Conservation (phyloP, 2,113 vertebrate genomes). For the Atherinomorus stipes region DNA sequence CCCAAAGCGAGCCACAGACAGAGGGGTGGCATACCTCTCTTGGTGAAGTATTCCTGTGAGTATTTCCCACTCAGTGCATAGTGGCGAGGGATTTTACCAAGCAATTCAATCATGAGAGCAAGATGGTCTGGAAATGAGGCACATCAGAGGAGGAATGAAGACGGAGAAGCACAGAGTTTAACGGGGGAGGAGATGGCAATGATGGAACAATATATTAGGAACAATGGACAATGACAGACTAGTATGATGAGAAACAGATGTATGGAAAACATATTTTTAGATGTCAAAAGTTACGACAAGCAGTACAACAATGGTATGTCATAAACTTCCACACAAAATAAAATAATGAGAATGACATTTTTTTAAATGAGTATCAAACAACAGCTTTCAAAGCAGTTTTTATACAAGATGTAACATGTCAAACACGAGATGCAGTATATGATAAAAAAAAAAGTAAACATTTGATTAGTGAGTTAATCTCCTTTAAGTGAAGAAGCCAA, state of each 20-base stretch:
- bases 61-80: slow-evolving; percentile 95
- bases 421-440: neutral
- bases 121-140: slow-evolving; percentile 85
- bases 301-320: slow-evolving; percentile 12
- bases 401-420: neutral
- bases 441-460: slow-evolving; percentile 2
- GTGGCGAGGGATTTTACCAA: slow-evolving; percentile 95
- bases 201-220: slow-evolving; percentile 57
- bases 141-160: slow-evolving; percentile 44
- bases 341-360: neutral
- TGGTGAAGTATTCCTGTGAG: slow-evolving; percentile 99
- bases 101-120: slow-evolving; percentile 89
- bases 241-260: slow-evolving; percentile 34
- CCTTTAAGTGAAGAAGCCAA: neutral
- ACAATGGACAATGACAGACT: slow-evolving; percentile 56
- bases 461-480: neutral
- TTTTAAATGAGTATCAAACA: neutral
- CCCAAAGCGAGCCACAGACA: slow-evolving; percentile 67
- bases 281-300: slow-evolving; percentile 16
- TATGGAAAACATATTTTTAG: slow-evolving; percentile 9
- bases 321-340: slow-evolving; percentile 33
- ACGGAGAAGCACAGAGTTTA: slow-evolving; percentile 15
- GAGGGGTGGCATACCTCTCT: slow-evolving; percentile 89
- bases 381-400: slow-evolving; percentile 5
- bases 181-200: slow-evolving; percentile 34